Conservation (phyloP, 2,797 vertebrate genomes). For the Coilia nasus region DNA sequence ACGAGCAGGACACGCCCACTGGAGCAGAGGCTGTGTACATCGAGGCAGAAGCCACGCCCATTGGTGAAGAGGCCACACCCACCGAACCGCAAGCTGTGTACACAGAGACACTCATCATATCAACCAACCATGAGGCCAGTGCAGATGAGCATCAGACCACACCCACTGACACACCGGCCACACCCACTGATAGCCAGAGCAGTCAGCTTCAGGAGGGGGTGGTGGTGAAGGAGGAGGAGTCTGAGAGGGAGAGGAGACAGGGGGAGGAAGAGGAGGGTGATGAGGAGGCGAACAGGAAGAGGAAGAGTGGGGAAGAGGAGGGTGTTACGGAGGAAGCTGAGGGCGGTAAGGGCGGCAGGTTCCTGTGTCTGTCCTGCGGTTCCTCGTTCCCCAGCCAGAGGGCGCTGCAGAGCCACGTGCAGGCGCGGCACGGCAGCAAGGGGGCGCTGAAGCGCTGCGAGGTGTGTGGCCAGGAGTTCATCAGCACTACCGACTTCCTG, state of each 20-base stretch:
- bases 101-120: too few relatives aligned
- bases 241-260: background rate
- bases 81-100: too few relatives aligned
- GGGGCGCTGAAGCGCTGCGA: constrained; percentile 81
- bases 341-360: constrained; percentile 40
- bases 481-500: constrained; percentile 90
- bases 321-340: constrained; percentile 50
- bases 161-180: too few relatives aligned
- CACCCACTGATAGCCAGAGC: background rate
- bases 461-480: constrained; percentile 80
- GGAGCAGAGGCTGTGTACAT: background rate
- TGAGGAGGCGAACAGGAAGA: background rate
- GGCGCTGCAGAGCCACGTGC: constrained; percentile 77
- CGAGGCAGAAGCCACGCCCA: background rate
- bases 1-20: background rate
- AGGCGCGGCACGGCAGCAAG: constrained; percentile 72
- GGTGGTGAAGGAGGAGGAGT: background rate
- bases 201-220: background rate
- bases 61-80: background rate
- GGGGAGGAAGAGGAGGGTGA: constrained; percentile 46
- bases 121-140: too few relatives aligned
- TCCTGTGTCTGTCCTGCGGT: constrained; percentile 85
- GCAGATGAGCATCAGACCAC: too few relatives aligned
- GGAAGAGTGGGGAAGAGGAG: background rate
- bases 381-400: constrained; percentile 73